These are phyloP conservation scores for Amorpha juglandis DNA, from an alignment of 2,888 invertebrate species.

Conservation along the genomic window DNA sequence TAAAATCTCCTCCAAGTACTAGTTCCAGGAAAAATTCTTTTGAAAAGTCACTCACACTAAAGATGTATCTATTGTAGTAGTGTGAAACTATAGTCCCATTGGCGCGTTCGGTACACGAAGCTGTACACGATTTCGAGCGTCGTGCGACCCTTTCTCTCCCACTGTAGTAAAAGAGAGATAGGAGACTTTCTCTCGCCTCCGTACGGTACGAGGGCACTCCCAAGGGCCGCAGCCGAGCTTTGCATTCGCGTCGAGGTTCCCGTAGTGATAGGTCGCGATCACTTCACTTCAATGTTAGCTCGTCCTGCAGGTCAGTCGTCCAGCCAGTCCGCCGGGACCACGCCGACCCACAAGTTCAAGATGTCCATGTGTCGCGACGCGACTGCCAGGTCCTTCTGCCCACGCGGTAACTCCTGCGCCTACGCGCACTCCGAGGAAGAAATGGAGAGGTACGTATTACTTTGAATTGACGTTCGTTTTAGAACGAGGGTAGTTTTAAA, in stretches of 20 bases:
- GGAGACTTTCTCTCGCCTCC: not conserved
- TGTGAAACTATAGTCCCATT: not conserved
- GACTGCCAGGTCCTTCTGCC: slow-evolving; percentile 91
- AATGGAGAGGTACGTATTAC: slow-evolving; percentile 88
- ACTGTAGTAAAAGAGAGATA: not conserved
- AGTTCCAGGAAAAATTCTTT: not conserved
- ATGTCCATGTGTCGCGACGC: slow-evolving; percentile 94
- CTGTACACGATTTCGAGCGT: not conserved
- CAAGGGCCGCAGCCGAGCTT: too few species aligned
- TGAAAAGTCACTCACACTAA: not conserved
- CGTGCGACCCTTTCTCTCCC: not conserved
- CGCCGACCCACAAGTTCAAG: slow-evolving; percentile 89
- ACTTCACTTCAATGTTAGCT: not conserved
- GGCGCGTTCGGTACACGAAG: not conserved
- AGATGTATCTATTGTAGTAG: not conserved
- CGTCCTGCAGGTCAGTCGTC: slow-evolving; percentile 55
- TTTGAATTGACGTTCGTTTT: not conserved
- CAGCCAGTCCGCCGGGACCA: slow-evolving; percentile 53
- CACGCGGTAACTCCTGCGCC: slow-evolving; percentile 93
- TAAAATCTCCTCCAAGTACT: not conserved
- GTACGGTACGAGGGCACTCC: not conserved
- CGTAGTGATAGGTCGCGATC: not conserved
- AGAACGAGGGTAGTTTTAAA: not conserved
- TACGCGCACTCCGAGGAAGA: slow-evolving; percentile 97
- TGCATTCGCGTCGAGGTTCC: not conserved